phyloP scores from a whole-genome alignment of 2,113 vertebrate genomes.

The Chloropsis cyanopogon region DNA sequence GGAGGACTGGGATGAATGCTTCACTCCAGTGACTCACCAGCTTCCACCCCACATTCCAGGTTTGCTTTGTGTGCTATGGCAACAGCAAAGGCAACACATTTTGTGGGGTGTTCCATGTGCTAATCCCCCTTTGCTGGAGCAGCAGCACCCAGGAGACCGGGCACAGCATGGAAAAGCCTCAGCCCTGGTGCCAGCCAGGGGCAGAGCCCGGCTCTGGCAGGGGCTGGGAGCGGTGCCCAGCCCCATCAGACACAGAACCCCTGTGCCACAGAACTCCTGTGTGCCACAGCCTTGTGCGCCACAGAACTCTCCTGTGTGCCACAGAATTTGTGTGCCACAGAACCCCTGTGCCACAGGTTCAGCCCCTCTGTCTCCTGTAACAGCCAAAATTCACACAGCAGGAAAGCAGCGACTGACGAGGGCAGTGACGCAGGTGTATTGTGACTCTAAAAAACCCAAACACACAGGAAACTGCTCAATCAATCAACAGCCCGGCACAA shows the following conservation, averaged over 20 bases:
- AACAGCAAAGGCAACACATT: background rate
- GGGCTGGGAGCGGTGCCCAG: rapidly evolving
- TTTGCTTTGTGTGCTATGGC: background rate
- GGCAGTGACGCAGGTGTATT: background rate
- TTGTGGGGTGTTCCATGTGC: background rate
- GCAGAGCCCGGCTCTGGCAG: background rate
- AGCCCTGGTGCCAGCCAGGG: rapidly evolving
- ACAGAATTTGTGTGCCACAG: background rate
- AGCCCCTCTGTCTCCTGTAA: rapidly evolving
- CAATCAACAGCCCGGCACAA: background rate
- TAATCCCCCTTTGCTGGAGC: background rate
- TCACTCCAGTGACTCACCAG: background rate
- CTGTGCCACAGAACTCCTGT: background rate
- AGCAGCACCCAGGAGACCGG: rapidly evolving
- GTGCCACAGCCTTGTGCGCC: too few species aligned
- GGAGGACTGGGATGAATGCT: background rate
- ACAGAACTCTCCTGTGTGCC: too few species aligned
- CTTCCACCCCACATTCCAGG: background rate
- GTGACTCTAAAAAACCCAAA: background rate
- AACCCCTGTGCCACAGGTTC: background rate
- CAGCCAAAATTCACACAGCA: background rate
- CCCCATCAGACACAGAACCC: too few species aligned
- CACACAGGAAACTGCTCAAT: rapidly evolving
- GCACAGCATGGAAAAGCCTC: rapidly evolving
- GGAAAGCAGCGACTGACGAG: rapidly evolving